Base-by-base conservation (phyloP, 2,888 invertebrate species). In the Stratiomys singularior region DNA sequence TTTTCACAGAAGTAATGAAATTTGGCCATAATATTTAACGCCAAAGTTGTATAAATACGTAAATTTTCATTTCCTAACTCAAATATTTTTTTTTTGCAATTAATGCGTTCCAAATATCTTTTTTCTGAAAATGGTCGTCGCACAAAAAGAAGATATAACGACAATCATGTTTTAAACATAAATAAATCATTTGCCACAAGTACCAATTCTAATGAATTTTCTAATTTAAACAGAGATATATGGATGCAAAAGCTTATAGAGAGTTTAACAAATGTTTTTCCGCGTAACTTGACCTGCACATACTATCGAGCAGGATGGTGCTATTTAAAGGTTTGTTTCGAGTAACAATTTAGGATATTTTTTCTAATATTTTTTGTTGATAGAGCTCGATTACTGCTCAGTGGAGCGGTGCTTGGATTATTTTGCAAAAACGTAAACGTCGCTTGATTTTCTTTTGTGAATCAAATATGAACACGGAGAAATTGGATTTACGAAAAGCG, bases 221-320 rank as follows among this genome's bases (percentile, higher is more conserved):
- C 37, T 5, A 37, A 37, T 37, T 11, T 27, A 88, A 88, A 79
- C 83, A 90, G 83, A 82, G 85, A 89, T 76, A 85, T 91, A 78
- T 96, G 95, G 95, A 93, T 94, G 86, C 94, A 94, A 84, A 93
- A 92, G 84, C 89, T 95, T 25, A 89, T 93, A 0, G 94, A 95
- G 84, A 91, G 92, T 82, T 86, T 94, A 23, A 93, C 93, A 0
- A 88, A 89, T 30, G 89, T 89, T n/a, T 91, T 93, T 84, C 91
- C 93, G 0, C 86, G 90, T 0, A 92, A 91, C 82, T 90, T 93
- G 79, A 91, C 92, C 0, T 89, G 92, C 1, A 93, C 94, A 83
- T 93, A 91, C 82, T 92, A 91, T 18, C 88, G 94, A 83, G 92
- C 92, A 81, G 95, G 95, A 27, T 95, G 95, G 94, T 93, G 93